Percentiles rank a stretch among this genome's conserved stretches.
These are phyloP conservation scores for Biston betularia DNA, from an alignment of 2,888 invertebrate species.

Conservation along the genomic window DNA sequence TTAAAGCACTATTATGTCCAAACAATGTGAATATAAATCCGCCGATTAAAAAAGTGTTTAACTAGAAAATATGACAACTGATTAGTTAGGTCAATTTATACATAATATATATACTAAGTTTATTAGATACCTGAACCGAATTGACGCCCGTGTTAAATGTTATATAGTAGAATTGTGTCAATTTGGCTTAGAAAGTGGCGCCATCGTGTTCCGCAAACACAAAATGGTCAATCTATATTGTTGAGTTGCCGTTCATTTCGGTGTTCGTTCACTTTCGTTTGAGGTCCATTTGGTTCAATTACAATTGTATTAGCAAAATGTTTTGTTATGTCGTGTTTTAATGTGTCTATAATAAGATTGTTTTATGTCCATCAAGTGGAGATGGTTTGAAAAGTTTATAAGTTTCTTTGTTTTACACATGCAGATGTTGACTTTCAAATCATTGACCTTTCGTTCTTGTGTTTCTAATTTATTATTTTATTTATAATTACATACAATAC, in stretches of 20 bases:
- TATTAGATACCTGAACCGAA: too few relatives aligned
- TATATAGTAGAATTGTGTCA: not conserved
- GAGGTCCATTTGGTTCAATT: constrained; percentile 67
- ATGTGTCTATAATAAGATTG: constrained; percentile 41
- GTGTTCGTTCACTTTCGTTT: constrained; percentile 67
- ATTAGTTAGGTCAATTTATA: too few relatives aligned
- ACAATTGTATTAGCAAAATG: constrained; percentile 59
- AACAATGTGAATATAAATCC: too few relatives aligned
- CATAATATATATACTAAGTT: too few relatives aligned
- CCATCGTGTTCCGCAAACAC: constrained; percentile 4
- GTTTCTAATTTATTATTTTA: not conserved
- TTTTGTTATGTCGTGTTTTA: constrained; percentile 47
- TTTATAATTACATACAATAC: not conserved
- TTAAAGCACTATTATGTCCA: too few relatives aligned
- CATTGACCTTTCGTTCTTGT: not conserved
- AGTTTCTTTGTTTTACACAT: constrained; percentile 9
- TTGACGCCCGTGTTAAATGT: too few relatives aligned
- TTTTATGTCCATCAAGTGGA: constrained; percentile 22
- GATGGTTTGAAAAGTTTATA: constrained; percentile 15
- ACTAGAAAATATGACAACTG: too few relatives aligned
- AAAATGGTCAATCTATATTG: constrained; percentile 21
- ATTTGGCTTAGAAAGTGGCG: constrained; percentile 36
- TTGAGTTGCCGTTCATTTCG: constrained; percentile 27
- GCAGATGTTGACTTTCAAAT: constrained; percentile 19
- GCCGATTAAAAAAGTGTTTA: too few relatives aligned